Evolutionary conservation across 2,797 vertebrate genomes (phyloP), one percentile per base, ranked within the genome.

Genomic region (Falco cherrug): DNA sequence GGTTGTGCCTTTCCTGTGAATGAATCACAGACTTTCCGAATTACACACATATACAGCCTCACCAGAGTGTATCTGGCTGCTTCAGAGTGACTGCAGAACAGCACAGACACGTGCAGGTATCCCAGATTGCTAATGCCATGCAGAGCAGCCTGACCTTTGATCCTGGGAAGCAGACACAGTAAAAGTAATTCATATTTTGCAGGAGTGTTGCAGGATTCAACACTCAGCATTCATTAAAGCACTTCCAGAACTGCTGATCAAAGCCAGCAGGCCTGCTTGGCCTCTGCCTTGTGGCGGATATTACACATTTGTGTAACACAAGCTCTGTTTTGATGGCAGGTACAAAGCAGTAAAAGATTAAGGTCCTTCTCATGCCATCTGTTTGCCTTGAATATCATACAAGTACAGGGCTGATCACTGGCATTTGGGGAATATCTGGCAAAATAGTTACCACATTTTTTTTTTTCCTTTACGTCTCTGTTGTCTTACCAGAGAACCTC

Each of bases 401-500:
- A 17, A 11, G 50, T 5, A 9, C 61, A 12, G 71, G 53, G 71
- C 90, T 31, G 21, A 71, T 39, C 9, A 15, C 67, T 81, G 59
- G 26, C 39, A 10, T 16, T 50, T 7, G 6, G 41, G 45, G 24
- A 63, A 7, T 35, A 74, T 5, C 60, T 10, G 1, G 21, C 69
- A 59, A 68, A 85, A 59, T 0, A 31, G 25, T 78, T 51, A 60
- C 51, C 35, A 13, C 43, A 6, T 21, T 33, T 17, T 70, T 29
- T 29, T 11, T 28, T 48, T 48, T 67, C 33, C 12, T 80, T 50
- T 4, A 19, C 57, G 3, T 53, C 73, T 84, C 81, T 31, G 18
- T 57, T 78, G 48, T n/a, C 37, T 74, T 75, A 64, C 51, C 98
- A 99, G 99, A 99, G 97, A 97, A 97, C 31, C 97, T 97, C 3